phyloP scores from a whole-genome alignment of 1,140 invertebrate species.

The Drosophila trapezifrons region DNA sequence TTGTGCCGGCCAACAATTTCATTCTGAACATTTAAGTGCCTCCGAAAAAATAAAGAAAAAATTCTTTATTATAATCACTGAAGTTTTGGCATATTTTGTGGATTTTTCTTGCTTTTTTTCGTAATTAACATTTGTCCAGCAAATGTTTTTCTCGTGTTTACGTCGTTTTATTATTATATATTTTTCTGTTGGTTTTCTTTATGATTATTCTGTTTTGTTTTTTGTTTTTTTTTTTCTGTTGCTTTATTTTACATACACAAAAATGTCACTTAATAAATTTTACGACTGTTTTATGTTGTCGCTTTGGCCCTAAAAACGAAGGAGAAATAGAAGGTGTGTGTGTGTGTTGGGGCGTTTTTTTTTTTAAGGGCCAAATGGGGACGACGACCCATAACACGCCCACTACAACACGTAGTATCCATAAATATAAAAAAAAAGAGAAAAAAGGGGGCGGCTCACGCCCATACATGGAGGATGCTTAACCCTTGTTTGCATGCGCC shows the following conservation, averaged over 20 bases:
- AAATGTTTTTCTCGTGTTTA: constrained; percentile 63
- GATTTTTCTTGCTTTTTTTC: constrained; percentile 7
- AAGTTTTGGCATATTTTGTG: not conserved
- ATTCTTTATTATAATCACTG: not conserved
- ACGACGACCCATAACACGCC: constrained; percentile 59
- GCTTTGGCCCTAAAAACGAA: constrained; percentile 66
- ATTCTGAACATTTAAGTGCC: not conserved
- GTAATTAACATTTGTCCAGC: constrained; percentile 71
- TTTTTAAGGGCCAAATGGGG: constrained; percentile 5
- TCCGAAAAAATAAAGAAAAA: not conserved
- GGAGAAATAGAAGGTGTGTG: constrained; percentile 33
- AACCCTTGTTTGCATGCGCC: constrained; percentile 52
- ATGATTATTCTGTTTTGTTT: constrained; percentile 27
- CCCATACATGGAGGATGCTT: constrained; percentile 46
- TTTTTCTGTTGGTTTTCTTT: constrained; percentile 37
- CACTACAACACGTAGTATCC: constrained; percentile 76
- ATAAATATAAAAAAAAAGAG: constrained; percentile 78
- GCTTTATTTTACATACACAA: constrained; percentile 49
- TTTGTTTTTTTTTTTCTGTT: constrained; percentile 9
- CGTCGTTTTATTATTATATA: constrained; percentile 32
- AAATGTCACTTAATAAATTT: constrained; percentile 83
- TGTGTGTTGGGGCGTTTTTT: not conserved
- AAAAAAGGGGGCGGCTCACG: constrained; percentile 32
- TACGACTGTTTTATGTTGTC: constrained; percentile 82
- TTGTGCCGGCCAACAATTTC: constrained; percentile 40